Conservation (phyloP, 2,113 vertebrate genomes). For the Desmodus rotundus region DNA sequence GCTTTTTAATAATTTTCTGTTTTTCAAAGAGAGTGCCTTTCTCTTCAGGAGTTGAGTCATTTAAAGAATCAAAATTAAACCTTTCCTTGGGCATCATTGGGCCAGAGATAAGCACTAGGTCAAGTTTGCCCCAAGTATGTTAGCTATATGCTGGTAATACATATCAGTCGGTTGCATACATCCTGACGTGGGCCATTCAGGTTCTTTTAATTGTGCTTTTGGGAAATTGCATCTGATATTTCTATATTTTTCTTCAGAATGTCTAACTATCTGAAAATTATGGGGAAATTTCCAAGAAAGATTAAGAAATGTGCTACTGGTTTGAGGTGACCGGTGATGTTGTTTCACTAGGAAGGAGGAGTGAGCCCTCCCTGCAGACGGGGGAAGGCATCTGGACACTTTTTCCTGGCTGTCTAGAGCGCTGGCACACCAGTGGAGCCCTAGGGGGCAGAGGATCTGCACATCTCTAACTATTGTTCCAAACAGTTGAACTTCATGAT, state of each 20-base stretch:
- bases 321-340: neutral
- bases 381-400: accelerated
- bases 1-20: slow-evolving; percentile 23
- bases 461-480: neutral
- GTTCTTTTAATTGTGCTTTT: slow-evolving; percentile 13
- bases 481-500: neutral
- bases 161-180: neutral
- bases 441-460: neutral
- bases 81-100: neutral
- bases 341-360: neutral
- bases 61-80: slow-evolving; percentile 10
- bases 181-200: neutral
- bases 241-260: neutral
- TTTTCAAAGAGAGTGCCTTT: neutral
- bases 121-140: neutral
- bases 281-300: neutral
- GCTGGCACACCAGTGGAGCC: neutral
- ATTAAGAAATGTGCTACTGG: neutral
- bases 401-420: neutral
- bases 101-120: neutral
- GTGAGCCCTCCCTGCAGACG: neutral
- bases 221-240: slow-evolving; percentile 39
- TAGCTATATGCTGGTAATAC: neutral
- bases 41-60: neutral
- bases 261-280: neutral